phyloP scores from a whole-genome alignment of 2,113 vertebrate genomes.

The Donacobius atricapilla region DNA sequence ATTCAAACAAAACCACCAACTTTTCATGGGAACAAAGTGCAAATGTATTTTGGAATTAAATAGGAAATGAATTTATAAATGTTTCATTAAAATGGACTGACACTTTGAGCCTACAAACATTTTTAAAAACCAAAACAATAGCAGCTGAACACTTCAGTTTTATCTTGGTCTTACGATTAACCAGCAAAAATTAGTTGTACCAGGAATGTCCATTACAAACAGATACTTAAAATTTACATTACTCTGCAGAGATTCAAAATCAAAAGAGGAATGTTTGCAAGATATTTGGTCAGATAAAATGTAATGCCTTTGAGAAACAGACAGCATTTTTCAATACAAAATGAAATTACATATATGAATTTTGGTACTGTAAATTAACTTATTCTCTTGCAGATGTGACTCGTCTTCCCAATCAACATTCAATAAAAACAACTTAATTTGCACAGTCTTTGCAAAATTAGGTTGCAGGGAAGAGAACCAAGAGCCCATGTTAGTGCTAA shows the following conservation, averaged over 20 bases:
- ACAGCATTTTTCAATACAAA: not conserved
- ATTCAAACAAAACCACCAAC: conserved; percentile 39
- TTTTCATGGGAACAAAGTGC: conserved; percentile 68
- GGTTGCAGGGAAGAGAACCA: not conserved
- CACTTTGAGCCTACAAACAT: conserved; percentile 17
- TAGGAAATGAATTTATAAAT: conserved; percentile 36
- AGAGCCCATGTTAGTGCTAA: not conserved
- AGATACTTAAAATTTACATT: conserved; percentile 13
- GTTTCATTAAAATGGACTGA: not conserved
- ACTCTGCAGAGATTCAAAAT: conserved; percentile 17
- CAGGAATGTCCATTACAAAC: not conserved
- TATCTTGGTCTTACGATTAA: conserved; percentile 64
- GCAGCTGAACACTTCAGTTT: conserved; percentile 51
- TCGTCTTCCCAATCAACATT: not conserved
- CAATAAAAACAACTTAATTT: not conserved
- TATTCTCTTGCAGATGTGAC: not conserved
- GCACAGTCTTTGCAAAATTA: not conserved
- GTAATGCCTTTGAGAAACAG: not conserved
- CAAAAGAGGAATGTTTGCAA: conserved; percentile 55
- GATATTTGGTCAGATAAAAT: conserved; percentile 25
- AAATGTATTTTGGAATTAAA: conserved; percentile 63
- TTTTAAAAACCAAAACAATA: not conserved
- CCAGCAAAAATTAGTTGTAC: conserved; percentile 41
- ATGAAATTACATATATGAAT: not conserved
- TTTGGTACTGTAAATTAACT: not conserved